Conservation (phyloP, 2,797 vertebrate species). For the Gobio occitaniae region DNA sequence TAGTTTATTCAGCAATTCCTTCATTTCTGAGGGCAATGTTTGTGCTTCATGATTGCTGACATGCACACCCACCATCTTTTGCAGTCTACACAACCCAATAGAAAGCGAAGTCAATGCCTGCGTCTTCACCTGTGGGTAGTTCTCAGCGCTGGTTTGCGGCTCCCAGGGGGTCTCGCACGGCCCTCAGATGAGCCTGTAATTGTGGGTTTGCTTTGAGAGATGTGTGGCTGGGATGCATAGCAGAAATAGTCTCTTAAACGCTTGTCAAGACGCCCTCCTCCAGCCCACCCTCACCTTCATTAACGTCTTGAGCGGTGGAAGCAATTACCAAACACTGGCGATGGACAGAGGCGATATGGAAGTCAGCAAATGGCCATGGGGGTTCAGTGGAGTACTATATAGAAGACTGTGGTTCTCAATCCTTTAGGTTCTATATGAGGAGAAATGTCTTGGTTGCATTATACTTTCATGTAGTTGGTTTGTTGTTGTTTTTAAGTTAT, state of each 20-base stretch:
- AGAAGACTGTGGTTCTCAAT: not conserved
- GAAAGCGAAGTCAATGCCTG: not conserved
- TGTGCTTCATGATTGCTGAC: constrained; percentile 22
- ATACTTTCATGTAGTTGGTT: no score
- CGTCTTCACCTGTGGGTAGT: constrained; percentile 37
- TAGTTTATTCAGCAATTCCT: constrained; percentile 30
- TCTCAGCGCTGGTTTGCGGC: constrained; percentile 35
- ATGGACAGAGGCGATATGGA: constrained; percentile 25
- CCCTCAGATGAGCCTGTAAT: constrained; percentile 63
- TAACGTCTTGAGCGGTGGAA: constrained; percentile 66
- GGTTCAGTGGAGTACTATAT: not conserved
- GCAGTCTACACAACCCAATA: not conserved
- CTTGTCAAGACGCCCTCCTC: constrained; percentile 54
- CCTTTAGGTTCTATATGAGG: no score
- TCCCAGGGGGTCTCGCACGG: constrained; percentile 28
- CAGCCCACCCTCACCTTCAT: constrained; percentile 64
- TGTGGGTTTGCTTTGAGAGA: constrained; percentile 62
- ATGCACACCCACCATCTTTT: not conserved
- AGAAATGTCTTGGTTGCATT: no score
- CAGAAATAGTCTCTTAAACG: constrained; percentile 52
- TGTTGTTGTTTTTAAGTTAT: no score
- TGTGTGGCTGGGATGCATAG: constrained; percentile 47
- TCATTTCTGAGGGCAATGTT: constrained; percentile 23
- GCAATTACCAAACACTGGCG: constrained; percentile 67
- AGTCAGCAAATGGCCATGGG: not conserved